These are phyloP conservation scores for Hyperoplus lanceolatus DNA, from an alignment of 2,797 vertebrate genomes.

Conservation along the genomic window DNA sequence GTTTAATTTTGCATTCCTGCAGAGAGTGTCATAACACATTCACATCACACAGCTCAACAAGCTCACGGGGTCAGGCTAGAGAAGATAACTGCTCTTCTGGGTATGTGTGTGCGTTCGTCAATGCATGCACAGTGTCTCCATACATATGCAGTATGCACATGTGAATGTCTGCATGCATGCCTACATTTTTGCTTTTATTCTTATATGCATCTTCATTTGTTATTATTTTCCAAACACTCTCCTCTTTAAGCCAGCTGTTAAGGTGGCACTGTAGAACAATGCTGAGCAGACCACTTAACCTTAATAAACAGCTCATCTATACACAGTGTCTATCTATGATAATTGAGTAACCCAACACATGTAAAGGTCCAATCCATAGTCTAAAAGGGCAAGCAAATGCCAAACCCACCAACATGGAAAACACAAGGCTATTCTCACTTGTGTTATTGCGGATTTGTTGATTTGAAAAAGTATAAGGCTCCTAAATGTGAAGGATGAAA, in stretches of 20 bases:
- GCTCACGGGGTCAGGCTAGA: slow-evolving; percentile 61
- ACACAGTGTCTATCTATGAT: slow-evolving; percentile 25
- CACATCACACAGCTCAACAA: slow-evolving; percentile 79
- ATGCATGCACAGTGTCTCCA: not conserved
- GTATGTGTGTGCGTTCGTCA: slow-evolving; percentile 21
- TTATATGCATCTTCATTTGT: not conserved
- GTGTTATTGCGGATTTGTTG: slow-evolving; percentile 12
- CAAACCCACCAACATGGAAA: slow-evolving; percentile 16
- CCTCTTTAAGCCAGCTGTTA: not conserved
- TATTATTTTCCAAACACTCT: slow-evolving; percentile 21
- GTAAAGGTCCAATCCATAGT: slow-evolving; percentile 56
- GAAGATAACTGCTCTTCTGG: slow-evolving; percentile 40
- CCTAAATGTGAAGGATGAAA: slow-evolving; percentile 26
- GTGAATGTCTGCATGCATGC: too few relatives aligned
- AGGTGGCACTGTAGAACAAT: not conserved
- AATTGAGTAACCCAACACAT: slow-evolving; percentile 36
- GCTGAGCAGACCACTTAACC: slow-evolving; percentile 45
- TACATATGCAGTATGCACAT: too few relatives aligned
- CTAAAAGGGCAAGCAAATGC: slow-evolving; percentile 51
- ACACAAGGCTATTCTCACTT: not conserved
- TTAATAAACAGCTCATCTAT: slow-evolving; percentile 57
- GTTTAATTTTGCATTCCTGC: slow-evolving; percentile 83
- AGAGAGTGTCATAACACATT: slow-evolving; percentile 82
- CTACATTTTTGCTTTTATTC: too few relatives aligned
- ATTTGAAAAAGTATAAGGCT: slow-evolving; percentile 28